Evolutionary conservation across 1,140 invertebrate genomes (phyloP), one percentile per base, ranked within the genome.

Genomic region (Zaprionus camerounensis): DNA sequence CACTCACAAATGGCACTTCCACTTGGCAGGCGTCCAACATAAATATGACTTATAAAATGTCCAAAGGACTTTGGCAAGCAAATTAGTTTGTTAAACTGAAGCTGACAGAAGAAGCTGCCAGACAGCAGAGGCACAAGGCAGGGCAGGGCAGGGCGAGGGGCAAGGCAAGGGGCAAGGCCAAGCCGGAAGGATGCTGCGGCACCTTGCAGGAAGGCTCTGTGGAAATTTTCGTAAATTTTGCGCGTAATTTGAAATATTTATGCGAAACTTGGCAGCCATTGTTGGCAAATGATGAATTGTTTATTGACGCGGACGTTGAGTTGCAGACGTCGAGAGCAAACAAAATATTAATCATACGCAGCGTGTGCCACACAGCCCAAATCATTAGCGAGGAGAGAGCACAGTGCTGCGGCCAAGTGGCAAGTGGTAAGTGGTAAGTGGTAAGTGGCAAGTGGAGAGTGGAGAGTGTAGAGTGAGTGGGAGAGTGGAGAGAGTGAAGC

Each of bases 31-130:
- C 75, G 51, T 46, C 75, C 74, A 80, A 70, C 51, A 73, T 77
- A 77, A 77, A 77, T 77, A 77, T 77, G 75, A 77, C 75, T 77
- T 77, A 68, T 61, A 77, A 80, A 80, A 77, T 73, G 65, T 61
- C 56, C 49, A 55, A 64, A 63, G 57, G 59, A 67, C 69, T 76
- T 72, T 76, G 73, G 59, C 77, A 76, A 64, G 53, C 64, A 80
- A 80, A 80, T 80, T 73, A 73, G 78, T 65, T 77, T 77, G 74
- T 72, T 59, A 67, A 72, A 62, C 62, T 62, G 59, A 71, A 71
- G 67, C 36, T 68, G 71, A 28, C 31, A 20, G 46, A 51, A 11
- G 46, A 51, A 11, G 20, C 31, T 34, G 31, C 31, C 31, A 11
- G 31, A 3, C 31, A 11, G 26, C 26, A 28, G 6, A 6, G 20